Base-by-base conservation (phyloP, 2,888 invertebrate species). In the Pantelozetes paolii region DNA sequence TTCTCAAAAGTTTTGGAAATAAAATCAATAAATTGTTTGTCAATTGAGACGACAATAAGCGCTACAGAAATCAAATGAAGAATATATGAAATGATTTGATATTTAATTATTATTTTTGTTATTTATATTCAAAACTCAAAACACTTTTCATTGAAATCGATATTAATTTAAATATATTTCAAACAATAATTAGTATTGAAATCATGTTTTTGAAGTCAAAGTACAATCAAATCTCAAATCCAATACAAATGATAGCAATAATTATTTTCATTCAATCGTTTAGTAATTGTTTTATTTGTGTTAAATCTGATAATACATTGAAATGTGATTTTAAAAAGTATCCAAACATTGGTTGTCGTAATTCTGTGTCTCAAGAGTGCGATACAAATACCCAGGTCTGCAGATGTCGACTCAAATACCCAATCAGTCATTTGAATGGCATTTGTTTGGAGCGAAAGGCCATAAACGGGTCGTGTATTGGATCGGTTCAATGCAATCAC, bases 261-360 rank as follows among this genome's bases (percentile, higher is more conserved):
- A 23, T 54, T 23, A 54, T 23, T 30, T 59, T 15, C 28, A 32
- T 59, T 59, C n/a, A 28, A n/a, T 36, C 13, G 20, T 20, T 64
- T 9, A 18, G 13, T n/a, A 64, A 30, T 64, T 32, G 11, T 8
- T n/a, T 20, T 32, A n/a, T 28, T 64, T 36, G 20, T 20, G 30
- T 36, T 0, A 64, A 15, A 13, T 1, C 26, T 13, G 26, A 69
- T 26, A 69, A 69, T n/a, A 20, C 26, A 69, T 18, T 40, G 23
- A 69, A 69, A 69, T 69, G 69, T 69, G 69, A 69, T 69, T 69
- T 18, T 9, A 5, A 45, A 26, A 40, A 45, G 45, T 69, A 69
- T 15, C 69, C 42, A 45, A 69, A 20, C 26, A 9, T n/a, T 13
- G 69, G 69, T 2, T 69, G 69, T 15, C 69, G 69, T 45, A 23